phyloP scores from a whole-genome alignment of 2,797 vertebrate genomes.

The Otolemur crassicaudatus region DNA sequence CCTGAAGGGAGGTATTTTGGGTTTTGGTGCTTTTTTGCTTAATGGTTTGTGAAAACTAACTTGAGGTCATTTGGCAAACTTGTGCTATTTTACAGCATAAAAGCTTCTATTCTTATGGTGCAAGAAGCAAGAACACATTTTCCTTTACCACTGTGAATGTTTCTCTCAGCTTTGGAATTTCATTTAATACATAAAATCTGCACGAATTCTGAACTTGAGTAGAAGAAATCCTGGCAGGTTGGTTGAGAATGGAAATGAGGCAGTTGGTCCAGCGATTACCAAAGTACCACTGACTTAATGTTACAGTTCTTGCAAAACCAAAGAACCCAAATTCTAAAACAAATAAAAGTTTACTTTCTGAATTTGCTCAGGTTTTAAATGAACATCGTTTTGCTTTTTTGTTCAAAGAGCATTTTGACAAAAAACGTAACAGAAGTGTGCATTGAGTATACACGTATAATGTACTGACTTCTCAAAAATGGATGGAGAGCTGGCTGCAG shows the following conservation, averaged over 20 bases:
- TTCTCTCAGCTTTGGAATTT: conserved; percentile 8
- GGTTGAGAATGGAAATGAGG: background rate
- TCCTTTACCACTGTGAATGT: conserved; percentile 51
- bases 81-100: conserved; percentile 27
- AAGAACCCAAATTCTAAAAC: background rate
- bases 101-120: conserved; percentile 39
- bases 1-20: background rate
- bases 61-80: conserved; percentile 60
- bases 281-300: background rate
- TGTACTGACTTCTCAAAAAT: background rate
- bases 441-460: background rate
- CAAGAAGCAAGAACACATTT: conserved; percentile 42
- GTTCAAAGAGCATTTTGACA: conserved; percentile 41
- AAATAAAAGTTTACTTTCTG: background rate
- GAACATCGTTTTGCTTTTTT: background rate
- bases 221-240: background rate
- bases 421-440: background rate
- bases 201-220: background rate
- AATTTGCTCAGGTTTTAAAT: background rate
- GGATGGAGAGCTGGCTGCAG: too few species aligned
- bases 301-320: background rate
- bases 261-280: background rate
- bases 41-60: conserved; percentile 41
- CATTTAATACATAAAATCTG: conserved; percentile 34
- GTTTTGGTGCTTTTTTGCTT: conserved; percentile 9